Percentiles rank a stretch among this genome's conserved stretches.
Conservation (phyloP, 2,113 vertebrate genomes). For the Brachyistius frenatus region DNA sequence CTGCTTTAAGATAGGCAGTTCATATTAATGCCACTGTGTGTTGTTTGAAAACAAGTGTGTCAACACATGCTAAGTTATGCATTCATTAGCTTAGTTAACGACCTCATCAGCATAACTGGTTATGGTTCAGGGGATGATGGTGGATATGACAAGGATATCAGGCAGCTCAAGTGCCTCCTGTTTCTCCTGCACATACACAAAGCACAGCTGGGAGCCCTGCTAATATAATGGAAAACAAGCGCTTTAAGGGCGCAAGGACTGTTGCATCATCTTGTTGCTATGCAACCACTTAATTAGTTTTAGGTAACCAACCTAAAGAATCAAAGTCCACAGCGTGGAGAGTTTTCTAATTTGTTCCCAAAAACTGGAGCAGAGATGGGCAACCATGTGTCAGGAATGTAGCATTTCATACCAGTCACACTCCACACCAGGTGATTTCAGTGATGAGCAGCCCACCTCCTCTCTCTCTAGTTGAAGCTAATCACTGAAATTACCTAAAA, state of each 20-base stretch:
- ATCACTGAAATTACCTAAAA: constrained; percentile 36
- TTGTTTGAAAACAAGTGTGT: constrained; percentile 46
- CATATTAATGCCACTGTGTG: constrained; percentile 26
- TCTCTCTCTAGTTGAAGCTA: constrained; percentile 4
- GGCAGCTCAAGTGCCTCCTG: constrained; percentile 8
- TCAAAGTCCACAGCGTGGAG: not conserved
- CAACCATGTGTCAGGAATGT: not conserved
- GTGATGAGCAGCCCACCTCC: constrained; percentile 16
- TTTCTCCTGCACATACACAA: constrained; percentile 29
- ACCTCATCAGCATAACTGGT: constrained; percentile 51
- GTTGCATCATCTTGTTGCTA: constrained; percentile 55
- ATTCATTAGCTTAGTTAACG: constrained; percentile 56
- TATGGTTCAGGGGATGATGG: constrained; percentile 29
- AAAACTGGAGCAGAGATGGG: not conserved
- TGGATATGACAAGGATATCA: constrained; percentile 5
- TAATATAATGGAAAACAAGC: constrained; percentile 19
- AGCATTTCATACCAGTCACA: constrained; percentile 26
- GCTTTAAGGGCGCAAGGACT: constrained; percentile 20
- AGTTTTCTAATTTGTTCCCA: constrained; percentile 21
- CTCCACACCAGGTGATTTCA: constrained; percentile 16
- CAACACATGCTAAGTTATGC: constrained; percentile 51
- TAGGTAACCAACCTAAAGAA: constrained; percentile 37
- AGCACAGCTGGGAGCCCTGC: constrained; percentile 34
- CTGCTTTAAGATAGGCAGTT: constrained; percentile 16
- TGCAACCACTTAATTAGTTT: constrained; percentile 61